phyloP scores from a whole-genome alignment of 2,113 vertebrate species.

The Centrocercus urophasianus region DNA sequence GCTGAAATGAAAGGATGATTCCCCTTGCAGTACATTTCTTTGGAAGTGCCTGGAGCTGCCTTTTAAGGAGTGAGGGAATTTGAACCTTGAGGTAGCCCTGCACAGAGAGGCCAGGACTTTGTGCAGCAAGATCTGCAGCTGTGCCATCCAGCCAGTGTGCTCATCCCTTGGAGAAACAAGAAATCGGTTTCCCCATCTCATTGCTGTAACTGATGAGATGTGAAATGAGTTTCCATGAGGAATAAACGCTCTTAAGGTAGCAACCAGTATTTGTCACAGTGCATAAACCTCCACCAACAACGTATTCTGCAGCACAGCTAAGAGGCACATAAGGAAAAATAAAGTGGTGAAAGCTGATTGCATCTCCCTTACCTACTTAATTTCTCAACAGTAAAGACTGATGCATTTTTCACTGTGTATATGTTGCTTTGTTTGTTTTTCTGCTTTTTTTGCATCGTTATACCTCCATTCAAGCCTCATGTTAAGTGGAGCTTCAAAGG shows the following conservation, averaged over 20 bases:
- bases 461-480: not conserved
- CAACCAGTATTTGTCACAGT: conserved; percentile 44
- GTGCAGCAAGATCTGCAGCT: not conserved
- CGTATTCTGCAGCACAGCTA: not conserved
- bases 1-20: not conserved
- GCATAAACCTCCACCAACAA: not conserved
- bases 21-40: not conserved
- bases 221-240: conserved; percentile 65
- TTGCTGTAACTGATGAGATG: conserved; percentile 66
- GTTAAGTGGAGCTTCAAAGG: not conserved
- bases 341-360: not conserved
- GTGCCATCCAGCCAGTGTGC: not conserved
- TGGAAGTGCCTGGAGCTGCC: not conserved
- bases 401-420: not conserved
- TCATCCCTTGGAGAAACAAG: conserved; percentile 39
- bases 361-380: not conserved
- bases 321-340: not conserved
- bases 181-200: conserved; percentile 10
- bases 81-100: not conserved
- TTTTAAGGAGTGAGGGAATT: not conserved
- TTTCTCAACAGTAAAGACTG: not conserved
- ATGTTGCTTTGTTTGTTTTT: not conserved
- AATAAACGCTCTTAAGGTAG: conserved; percentile 50
- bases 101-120: not conserved
- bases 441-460: not conserved